Conservation (phyloP, 1,140 invertebrate species). For the Drosophila ambigua region DNA sequence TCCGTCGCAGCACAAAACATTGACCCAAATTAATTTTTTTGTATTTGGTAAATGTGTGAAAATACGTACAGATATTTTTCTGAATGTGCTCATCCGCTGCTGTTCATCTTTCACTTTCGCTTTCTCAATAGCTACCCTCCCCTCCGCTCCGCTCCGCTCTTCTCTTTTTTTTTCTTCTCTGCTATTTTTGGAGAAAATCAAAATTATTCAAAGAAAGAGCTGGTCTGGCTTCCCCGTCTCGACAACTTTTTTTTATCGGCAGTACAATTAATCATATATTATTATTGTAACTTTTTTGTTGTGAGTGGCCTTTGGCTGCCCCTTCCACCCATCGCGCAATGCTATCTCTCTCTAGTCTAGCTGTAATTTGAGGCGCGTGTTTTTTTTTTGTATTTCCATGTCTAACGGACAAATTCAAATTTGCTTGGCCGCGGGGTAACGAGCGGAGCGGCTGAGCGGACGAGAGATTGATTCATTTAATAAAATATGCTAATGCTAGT, state of each 20-base stretch:
- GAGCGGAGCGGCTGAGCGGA: constrained; percentile 11
- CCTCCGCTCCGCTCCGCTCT: no score
- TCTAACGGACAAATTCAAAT: constrained; percentile 58
- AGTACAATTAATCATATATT: constrained; percentile 62
- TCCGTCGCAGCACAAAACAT: constrained; percentile 36
- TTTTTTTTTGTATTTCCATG: constrained; percentile 29
- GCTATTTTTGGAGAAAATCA: constrained; percentile 44
- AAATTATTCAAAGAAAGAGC: constrained; percentile 32
- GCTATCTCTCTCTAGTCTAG: background rate
- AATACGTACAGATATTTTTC: constrained; percentile 31
- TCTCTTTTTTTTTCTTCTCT: constrained; percentile 18
- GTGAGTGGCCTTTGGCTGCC: constrained; percentile 20
- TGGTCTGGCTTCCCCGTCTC: background rate
- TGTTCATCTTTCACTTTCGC: constrained; percentile 50
- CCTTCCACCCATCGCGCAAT: background rate
- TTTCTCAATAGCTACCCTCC: constrained; percentile 25
- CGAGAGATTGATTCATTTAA: constrained; percentile 59
- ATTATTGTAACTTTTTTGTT: constrained; percentile 49
- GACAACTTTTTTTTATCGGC: constrained; percentile 49
- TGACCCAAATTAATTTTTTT: constrained; percentile 56
- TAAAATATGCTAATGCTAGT: constrained; percentile 61
- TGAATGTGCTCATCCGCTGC: constrained; percentile 6
- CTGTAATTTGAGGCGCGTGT: constrained; percentile 57
- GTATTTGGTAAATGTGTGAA: constrained; percentile 34
- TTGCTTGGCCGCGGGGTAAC: constrained; percentile 28